Base-by-base conservation (phyloP, 2,113 vertebrate species). In the Ammodramus savannarum region DNA sequence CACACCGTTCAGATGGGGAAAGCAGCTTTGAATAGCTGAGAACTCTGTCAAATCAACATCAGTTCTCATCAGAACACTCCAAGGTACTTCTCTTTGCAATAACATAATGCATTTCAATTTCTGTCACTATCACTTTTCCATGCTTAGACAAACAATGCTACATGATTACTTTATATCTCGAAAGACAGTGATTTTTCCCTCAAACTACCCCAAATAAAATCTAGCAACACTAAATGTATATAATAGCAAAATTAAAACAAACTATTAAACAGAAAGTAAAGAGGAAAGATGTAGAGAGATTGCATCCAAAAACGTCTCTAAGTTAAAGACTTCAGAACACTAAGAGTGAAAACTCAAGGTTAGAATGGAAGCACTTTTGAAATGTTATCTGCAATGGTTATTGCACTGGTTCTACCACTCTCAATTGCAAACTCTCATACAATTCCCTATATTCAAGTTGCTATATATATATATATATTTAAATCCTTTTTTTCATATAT, bases 21-120 rank as follows among this genome's bases (percentile, higher is more conserved):
- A 75, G 38, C 11, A 86, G 32, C 83, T 90, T 41, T 88, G 67
- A 95, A 80, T 43, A 85, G 43, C 67, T 62, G 31, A 91, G 58
- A 94, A 88, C 59, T 89, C 80, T 86, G 82, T 52, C 59, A 93
- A 93, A 95, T 93, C 82, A 95, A 80, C 67, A 92, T 51, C 85
- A 85, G 74, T 92, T 90, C 55, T 93, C 59, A 80, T 71, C 79
- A 84, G 79, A 75, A 36, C 80, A 81, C 76, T 93, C 51, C 69
- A 90, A 86, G 88, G 76, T 88, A 67, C 80, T 93, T 92, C 75
- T 88, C 51, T 86, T 93, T 63, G 68, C 80, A 95, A n/a, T 80
- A 89, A 87, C 61, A 74, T 68, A 91, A 81, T 44, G 29, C 38
- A 58, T 94, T 90, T 65, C 51, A 58, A 58, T 90, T 92, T 90